Conservation (phyloP, 1,140 invertebrate genomes). For the Macrobrachium nipponense region DNA sequence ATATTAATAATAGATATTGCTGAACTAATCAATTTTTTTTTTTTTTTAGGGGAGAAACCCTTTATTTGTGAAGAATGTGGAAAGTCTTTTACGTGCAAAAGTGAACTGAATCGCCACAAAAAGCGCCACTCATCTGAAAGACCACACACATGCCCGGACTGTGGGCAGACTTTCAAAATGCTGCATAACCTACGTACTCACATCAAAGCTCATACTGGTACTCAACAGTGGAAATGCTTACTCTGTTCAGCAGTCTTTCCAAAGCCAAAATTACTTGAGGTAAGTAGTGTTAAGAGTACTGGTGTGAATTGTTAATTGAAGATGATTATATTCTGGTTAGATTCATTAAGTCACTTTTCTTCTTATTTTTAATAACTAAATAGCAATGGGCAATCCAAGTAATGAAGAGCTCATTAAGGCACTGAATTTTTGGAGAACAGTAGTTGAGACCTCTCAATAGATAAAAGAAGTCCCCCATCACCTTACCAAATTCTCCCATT, state of each 20-base stretch:
- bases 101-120: constrained; percentile 53
- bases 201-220: constrained; percentile 38
- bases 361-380: neutral
- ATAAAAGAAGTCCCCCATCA: too few relatives aligned
- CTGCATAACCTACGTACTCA: constrained; percentile 44
- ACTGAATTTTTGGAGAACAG: too few relatives aligned
- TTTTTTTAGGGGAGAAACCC: constrained; percentile 47
- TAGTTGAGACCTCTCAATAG: too few relatives aligned
- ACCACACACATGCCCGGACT: constrained; percentile 48
- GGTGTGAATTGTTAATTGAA: too few relatives aligned
- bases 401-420: too few relatives aligned
- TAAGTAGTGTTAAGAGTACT: constrained; percentile 2
- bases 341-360: neutral
- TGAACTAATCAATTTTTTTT: neutral
- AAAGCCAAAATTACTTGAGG: constrained; percentile 48
- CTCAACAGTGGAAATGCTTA: constrained; percentile 55
- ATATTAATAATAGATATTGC: neutral
- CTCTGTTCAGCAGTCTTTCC: constrained; percentile 43
- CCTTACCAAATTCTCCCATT: too few relatives aligned
- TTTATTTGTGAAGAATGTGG: constrained; percentile 48
- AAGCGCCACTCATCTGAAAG: constrained; percentile 47
- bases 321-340: neutral
- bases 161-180: constrained; percentile 56
- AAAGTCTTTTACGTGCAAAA: constrained; percentile 51
- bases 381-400: neutral